These are phyloP conservation scores for Pogonomyrmex barbatus DNA, from an alignment of 1,140 invertebrate species.

Conservation along the genomic window DNA sequence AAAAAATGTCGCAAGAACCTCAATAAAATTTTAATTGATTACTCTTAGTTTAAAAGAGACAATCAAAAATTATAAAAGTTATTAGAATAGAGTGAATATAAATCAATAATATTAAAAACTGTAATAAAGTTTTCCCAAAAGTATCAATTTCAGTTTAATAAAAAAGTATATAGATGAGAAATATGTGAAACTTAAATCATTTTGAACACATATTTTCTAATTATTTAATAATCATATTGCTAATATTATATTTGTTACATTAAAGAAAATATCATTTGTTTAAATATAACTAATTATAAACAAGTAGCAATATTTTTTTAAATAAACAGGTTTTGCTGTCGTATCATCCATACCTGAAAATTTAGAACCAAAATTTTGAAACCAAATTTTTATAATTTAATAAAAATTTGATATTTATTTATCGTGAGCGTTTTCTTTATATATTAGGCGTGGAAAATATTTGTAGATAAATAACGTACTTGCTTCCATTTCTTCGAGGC, in stretches of 20 bases:
- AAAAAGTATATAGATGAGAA: conserved; percentile 6
- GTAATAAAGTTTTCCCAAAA: neutral
- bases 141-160: neutral
- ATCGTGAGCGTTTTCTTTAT: conserved; percentile 11
- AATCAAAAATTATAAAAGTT: neutral
- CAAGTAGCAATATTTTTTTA: neutral
- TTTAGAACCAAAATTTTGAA: neutral
- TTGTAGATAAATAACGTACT: conserved; percentile 6
- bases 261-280: neutral
- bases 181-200: neutral
- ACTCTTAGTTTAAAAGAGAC: neutral
- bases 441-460: neutral
- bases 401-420: conserved; percentile 9
- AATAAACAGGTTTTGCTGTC: neutral
- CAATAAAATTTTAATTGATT: conserved; percentile 21
- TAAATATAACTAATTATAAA: neutral
- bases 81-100: neutral
- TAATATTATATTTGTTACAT: neutral
- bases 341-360: neutral
- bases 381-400: conserved; percentile 26
- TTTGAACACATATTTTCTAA: neutral
- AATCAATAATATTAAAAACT: neutral
- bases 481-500: neutral
- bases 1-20: neutral
- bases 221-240: conserved; percentile 5